Conservation (phyloP, 2,113 vertebrate species). For the Numenius arquata region DNA sequence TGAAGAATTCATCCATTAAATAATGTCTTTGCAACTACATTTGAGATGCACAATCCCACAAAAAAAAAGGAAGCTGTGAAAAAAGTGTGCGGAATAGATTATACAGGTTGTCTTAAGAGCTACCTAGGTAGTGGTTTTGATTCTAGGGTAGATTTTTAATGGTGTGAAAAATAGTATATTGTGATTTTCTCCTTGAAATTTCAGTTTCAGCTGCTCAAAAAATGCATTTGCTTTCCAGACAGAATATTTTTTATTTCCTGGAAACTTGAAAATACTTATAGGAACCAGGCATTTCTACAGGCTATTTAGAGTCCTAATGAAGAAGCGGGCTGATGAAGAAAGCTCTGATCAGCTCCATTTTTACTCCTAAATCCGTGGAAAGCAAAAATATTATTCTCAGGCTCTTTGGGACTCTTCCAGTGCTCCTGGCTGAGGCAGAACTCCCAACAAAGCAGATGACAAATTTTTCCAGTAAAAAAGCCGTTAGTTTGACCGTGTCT, state of each 20-base stretch:
- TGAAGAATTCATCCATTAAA: not conserved
- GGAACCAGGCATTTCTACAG: not conserved
- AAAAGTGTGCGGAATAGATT: not conserved
- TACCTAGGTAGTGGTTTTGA: not conserved
- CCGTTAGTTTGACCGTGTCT: not conserved
- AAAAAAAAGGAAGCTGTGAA: not conserved
- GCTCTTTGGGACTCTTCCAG: not conserved
- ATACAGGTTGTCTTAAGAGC: not conserved
- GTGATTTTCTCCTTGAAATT: not conserved
- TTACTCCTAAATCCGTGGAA: not conserved
- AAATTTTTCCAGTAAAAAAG: slow-evolving; percentile 8
- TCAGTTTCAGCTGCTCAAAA: not conserved
- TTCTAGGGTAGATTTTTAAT: not conserved
- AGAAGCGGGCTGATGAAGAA: not conserved
- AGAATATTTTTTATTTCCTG: not conserved
- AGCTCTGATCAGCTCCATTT: not conserved
- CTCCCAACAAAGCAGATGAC: not conserved
- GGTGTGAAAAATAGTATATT: not conserved
- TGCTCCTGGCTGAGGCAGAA: slow-evolving; percentile 6
- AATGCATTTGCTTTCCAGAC: not conserved
- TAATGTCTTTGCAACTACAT: not conserved
- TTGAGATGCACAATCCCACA: not conserved
- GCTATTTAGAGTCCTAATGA: not conserved
- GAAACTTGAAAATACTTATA: not conserved
- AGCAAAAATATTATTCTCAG: not conserved